These are phyloP conservation scores for Pterocles gutturalis DNA, from an alignment of 2,113 vertebrate species.

Conservation along the genomic window DNA sequence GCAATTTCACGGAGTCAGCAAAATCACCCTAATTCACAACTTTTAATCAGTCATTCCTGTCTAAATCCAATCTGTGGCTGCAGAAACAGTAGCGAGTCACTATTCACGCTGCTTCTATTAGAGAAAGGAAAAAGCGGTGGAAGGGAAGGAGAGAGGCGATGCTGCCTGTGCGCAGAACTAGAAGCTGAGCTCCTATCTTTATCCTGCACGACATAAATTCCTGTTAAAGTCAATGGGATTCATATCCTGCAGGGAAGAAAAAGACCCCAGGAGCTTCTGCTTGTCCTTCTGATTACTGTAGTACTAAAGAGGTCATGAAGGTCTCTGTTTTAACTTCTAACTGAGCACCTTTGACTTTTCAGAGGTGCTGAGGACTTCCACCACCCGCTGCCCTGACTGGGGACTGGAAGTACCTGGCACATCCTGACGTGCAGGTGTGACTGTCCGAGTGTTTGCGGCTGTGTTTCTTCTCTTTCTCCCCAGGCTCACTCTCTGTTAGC, in stretches of 20 bases:
- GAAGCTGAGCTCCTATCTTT: neutral
- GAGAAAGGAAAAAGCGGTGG: neutral
- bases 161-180: neutral
- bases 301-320: neutral
- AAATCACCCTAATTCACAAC: neutral
- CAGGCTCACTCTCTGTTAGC: neutral
- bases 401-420: neutral
- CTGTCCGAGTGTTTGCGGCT: neutral
- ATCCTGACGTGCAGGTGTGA: neutral
- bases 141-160: neutral
- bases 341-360: neutral
- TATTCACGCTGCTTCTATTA: neutral
- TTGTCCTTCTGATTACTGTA: neutral
- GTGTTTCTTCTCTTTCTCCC: neutral
- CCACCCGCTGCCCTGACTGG: neutral
- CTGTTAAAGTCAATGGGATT: neutral
- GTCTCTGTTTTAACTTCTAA: neutral
- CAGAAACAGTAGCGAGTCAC: neutral
- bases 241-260: neutral
- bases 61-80: neutral
- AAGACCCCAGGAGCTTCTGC: neutral
- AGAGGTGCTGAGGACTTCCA: neutral
- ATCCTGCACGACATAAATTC: neutral
- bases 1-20: neutral
- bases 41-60: neutral